phyloP scores from a whole-genome alignment of 2,888 invertebrate species.

The Congeria kusceri region DNA sequence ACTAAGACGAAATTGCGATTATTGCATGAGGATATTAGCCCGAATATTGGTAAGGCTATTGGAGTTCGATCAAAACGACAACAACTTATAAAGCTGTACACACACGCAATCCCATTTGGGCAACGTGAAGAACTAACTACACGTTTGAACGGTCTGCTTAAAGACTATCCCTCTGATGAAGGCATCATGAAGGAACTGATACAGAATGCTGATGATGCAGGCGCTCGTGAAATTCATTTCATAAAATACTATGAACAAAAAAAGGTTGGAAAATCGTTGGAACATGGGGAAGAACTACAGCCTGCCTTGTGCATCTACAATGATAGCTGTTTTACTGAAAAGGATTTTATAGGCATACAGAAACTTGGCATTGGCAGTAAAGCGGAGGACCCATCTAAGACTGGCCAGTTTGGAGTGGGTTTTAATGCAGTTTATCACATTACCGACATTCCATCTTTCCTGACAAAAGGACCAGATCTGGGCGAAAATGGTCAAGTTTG shows the following conservation, averaged over 20 bases:
- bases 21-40: neutral
- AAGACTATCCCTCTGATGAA: conserved; percentile 78
- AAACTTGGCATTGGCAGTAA: conserved; percentile 77
- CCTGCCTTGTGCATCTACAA: conserved; percentile 77
- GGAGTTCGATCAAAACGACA: conserved; percentile 59
- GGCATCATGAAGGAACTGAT: conserved; percentile 81
- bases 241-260: conserved; percentile 73
- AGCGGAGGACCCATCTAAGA: conserved; percentile 72
- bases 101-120: conserved; percentile 73
- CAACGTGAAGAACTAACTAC: conserved; percentile 79
- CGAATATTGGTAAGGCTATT: conserved; percentile 67
- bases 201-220: conserved; percentile 82
- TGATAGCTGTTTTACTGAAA: conserved; percentile 68
- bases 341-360: conserved; percentile 74
- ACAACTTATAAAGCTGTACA: conserved; percentile 18
- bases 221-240: conserved; percentile 79
- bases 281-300: conserved; percentile 69
- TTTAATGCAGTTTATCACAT: conserved; percentile 80
- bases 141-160: conserved; percentile 75
- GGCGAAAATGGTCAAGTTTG: conserved; percentile 72
- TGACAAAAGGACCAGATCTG: conserved; percentile 63
- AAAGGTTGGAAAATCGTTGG: conserved; percentile 29
- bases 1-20: neutral
- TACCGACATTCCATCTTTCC: conserved; percentile 76
- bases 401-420: conserved; percentile 79